Conservation (phyloP, 2,888 invertebrate genomes). For the Nebria salina region DNA sequence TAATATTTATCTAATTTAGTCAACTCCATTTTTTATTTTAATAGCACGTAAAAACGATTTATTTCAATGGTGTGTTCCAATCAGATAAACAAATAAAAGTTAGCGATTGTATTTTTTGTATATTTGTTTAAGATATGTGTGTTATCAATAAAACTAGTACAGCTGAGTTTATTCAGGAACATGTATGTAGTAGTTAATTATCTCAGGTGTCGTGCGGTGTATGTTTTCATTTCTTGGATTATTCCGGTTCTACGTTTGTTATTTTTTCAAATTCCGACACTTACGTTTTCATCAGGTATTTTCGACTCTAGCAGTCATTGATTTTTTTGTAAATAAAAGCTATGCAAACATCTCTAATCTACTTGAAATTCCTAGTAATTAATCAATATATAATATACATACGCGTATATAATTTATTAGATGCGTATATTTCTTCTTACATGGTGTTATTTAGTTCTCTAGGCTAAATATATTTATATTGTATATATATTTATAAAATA, state of each 20-base stretch:
- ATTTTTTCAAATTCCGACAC: not conserved
- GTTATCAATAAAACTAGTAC: slow-evolving; percentile 3
- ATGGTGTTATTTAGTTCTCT: too few species aligned
- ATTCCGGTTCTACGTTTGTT: not conserved
- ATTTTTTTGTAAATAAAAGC: not conserved
- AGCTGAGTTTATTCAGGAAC: slow-evolving; percentile 11
- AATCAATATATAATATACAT: not conserved
- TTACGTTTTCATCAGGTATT: not conserved
- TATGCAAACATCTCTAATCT: not conserved
- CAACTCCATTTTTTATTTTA: not conserved
- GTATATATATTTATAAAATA: too few species aligned
- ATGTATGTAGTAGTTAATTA: slow-evolving; percentile 38
- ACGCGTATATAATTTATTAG: too few species aligned
- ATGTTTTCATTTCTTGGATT: not conserved
- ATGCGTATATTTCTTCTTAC: too few species aligned
- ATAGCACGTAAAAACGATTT: not conserved
- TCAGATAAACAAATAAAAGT: not conserved
- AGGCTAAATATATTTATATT: too few species aligned
- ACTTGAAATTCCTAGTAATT: not conserved
- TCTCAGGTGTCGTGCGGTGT: not conserved
- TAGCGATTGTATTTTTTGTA: not conserved
- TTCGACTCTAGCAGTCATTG: not conserved
- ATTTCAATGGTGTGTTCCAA: not conserved
- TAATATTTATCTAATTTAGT: not conserved
- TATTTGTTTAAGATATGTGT: not conserved